Conservation (phyloP, 2,888 invertebrate species). For the Fragum sueziense region DNA sequence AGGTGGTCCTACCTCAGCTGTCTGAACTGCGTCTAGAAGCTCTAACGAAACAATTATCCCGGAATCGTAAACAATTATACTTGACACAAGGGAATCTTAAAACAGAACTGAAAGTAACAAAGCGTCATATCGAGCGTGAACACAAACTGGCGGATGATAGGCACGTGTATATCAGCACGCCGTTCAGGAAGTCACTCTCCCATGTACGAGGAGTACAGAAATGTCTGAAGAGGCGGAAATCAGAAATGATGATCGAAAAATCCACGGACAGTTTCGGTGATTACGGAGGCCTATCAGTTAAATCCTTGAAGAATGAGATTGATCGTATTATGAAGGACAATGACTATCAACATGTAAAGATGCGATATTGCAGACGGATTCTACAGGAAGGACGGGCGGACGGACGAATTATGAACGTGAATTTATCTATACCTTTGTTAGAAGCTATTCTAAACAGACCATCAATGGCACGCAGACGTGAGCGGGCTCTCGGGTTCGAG, state of each 20-base stretch:
- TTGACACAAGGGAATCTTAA: slow-evolving; percentile 61
- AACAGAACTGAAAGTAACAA: slow-evolving; percentile 46
- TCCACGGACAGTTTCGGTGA: slow-evolving; percentile 54
- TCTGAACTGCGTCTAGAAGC: slow-evolving; percentile 61
- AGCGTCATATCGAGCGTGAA: slow-evolving; percentile 53
- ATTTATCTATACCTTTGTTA: slow-evolving; percentile 49
- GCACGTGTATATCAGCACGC: slow-evolving; percentile 47
- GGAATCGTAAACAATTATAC: slow-evolving; percentile 59
- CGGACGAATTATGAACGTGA: slow-evolving; percentile 57
- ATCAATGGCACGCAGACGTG: slow-evolving; percentile 50
- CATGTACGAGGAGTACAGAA: slow-evolving; percentile 62
- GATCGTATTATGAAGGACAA: slow-evolving; percentile 56
- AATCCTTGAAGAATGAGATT: slow-evolving; percentile 57
- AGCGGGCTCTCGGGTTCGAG: slow-evolving; percentile 55
- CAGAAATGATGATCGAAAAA: slow-evolving; percentile 54
- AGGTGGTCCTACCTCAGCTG: slow-evolving; percentile 61
- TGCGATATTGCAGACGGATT: slow-evolving; percentile 42
- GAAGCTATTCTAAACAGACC: slow-evolving; percentile 55
- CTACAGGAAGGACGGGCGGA: slow-evolving; percentile 52
- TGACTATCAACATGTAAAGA: slow-evolving; percentile 53
- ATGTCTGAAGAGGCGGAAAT: slow-evolving; percentile 60
- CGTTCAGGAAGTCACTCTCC: slow-evolving; percentile 56
- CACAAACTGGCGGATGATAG: slow-evolving; percentile 58
- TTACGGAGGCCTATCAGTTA: slow-evolving; percentile 62
- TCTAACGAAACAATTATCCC: slow-evolving; percentile 59